Evolutionary conservation across 2,888 invertebrate species (phyloP).

Genomic region (Agonopterix subpropinquella): DNA sequence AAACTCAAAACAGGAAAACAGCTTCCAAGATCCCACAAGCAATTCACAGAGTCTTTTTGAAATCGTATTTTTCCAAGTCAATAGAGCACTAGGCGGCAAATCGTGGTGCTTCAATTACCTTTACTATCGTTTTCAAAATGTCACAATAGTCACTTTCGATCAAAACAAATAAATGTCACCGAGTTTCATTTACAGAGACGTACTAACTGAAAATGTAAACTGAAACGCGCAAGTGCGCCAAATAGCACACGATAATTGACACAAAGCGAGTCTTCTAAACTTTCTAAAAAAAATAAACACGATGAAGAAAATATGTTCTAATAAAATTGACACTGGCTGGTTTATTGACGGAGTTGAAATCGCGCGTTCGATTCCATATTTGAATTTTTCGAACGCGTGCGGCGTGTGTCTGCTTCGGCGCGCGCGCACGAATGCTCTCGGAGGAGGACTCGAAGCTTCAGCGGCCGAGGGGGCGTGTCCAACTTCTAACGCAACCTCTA

Average conservation of each 20-base stretch:
- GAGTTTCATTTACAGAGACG: constrained; percentile 38
- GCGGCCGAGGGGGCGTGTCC: constrained; percentile 58
- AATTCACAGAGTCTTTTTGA: constrained; percentile 48
- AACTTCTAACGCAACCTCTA: constrained; percentile 70
- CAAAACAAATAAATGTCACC: constrained; percentile 45
- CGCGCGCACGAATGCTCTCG: constrained; percentile 70
- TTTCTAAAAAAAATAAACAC: constrained; percentile 7
- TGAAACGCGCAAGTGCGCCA: constrained; percentile 36
- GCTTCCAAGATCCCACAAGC: constrained; percentile 55
- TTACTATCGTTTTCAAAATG: constrained; percentile 57
- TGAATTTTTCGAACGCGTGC: constrained; percentile 32
- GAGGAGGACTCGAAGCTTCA: constrained; percentile 62
- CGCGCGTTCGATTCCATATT: constrained; percentile 53
- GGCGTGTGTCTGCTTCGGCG: constrained; percentile 60
- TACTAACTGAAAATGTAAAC: constrained; percentile 61
- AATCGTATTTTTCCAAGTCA: constrained; percentile 32
- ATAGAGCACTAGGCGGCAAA: constrained; percentile 37
- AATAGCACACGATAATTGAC: constrained; percentile 30
- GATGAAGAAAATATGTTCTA: constrained; percentile 10
- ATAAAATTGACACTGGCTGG: constrained; percentile 28
- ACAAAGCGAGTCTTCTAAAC: constrained; percentile 3
- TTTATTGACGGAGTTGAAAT: constrained; percentile 29
- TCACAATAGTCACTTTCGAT: constrained; percentile 66
- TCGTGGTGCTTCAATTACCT: constrained; percentile 40
- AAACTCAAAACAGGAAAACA: constrained; percentile 25